These are phyloP conservation scores for Alethe diademata DNA, from an alignment of 2,113 vertebrate genomes.

Conservation along the genomic window DNA sequence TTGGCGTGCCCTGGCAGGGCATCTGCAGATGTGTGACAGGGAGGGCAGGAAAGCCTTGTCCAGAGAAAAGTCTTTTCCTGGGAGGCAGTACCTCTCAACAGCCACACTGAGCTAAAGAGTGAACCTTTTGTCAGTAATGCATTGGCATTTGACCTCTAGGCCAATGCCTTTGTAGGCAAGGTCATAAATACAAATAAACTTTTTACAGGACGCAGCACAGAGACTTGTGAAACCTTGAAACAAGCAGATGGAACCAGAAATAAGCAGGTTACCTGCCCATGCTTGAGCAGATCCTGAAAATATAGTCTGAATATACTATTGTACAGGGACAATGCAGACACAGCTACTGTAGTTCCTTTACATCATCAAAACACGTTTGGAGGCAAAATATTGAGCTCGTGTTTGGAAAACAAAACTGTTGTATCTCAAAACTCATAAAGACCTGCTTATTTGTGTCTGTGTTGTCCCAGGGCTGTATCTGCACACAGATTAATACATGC, in stretches of 20 bases:
- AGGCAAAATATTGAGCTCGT: neutral
- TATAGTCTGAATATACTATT: rapidly evolving
- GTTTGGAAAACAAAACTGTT: neutral
- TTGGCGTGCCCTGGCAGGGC: neutral
- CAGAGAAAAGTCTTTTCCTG: neutral
- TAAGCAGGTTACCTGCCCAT: neutral
- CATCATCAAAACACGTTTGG: neutral
- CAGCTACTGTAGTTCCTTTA: neutral
- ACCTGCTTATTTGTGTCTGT: neutral
- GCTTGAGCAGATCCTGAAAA: neutral
- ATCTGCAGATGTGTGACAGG: neutral
- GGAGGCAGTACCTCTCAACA: neutral
- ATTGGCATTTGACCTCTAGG: neutral
- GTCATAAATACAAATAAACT: neutral
- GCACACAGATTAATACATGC: neutral
- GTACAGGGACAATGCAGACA: neutral
- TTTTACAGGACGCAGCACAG: neutral
- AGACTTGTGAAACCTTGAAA: neutral
- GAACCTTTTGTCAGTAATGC: neutral
- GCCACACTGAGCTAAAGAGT: neutral
- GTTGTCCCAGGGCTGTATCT: neutral
- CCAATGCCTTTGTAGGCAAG: neutral
- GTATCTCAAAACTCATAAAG: neutral
- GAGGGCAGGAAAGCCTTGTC: neutral
- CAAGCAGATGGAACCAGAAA: neutral